A percentile compares a stretch with the other conserved stretches of the same genome.
Conservation (phyloP, 2,113 vertebrate genomes). For the Elachura formosa region DNA sequence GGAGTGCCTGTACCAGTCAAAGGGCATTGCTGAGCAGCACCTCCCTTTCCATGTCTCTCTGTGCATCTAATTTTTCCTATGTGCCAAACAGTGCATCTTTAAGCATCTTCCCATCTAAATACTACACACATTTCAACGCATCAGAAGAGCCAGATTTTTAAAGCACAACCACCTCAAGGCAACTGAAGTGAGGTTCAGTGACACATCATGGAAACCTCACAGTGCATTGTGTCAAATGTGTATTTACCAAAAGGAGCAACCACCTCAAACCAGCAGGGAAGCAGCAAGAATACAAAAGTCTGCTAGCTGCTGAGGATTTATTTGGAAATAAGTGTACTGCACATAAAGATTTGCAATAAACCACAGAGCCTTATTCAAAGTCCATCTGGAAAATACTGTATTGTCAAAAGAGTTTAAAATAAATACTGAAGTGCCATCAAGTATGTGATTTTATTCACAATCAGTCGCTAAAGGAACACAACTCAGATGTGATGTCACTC, state of each 20-base stretch:
- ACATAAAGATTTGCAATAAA: not conserved
- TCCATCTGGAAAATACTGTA: not conserved
- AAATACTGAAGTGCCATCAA: not conserved
- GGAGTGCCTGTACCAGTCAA: not conserved
- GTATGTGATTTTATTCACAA: not conserved
- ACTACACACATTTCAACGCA: not conserved
- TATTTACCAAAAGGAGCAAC: not conserved
- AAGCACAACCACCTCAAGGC: not conserved
- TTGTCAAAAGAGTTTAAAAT: not conserved
- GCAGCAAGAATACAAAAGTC: not conserved
- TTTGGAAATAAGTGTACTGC: not conserved
- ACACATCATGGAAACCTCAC: not conserved
- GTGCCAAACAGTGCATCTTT: not conserved
- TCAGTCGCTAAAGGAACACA: not conserved
- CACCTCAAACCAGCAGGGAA: not conserved
- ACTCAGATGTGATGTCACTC: not conserved
- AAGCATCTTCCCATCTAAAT: conserved; percentile 13
- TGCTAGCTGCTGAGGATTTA: not conserved
- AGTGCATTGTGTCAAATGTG: not conserved
- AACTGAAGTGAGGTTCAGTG: conserved; percentile 6
- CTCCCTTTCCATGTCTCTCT: not conserved
- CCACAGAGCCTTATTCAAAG: not conserved
- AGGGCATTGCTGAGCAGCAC: conserved; percentile 23
- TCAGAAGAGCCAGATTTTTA: not conserved
- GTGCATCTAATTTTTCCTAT: not conserved